Base-by-base conservation (phyloP, 2,888 invertebrate species). In the Clanis bilineata region DNA sequence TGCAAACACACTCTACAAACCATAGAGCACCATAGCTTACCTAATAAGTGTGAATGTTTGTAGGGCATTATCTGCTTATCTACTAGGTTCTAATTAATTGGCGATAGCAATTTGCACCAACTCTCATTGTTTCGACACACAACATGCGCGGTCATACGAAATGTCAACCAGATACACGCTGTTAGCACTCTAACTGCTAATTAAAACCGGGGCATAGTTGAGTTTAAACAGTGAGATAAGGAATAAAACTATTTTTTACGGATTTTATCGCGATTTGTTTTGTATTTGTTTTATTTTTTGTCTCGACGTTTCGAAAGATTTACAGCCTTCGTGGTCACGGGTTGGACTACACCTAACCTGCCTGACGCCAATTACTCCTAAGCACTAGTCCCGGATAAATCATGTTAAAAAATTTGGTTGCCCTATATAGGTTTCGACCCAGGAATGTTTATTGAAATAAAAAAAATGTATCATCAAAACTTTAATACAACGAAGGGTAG, bases 131-230 rank as follows among this genome's bases (percentile, higher is more conserved):
- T 79, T 73, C 86, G 76, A 83, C 79, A 81, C 75, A 78, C 74
- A 80, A 72, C 76, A 73, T 66, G 62, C 62, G 62, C 57, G 66
- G 68, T 83, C 87, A 86, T 79, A 85, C 83, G 72, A 89, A 89
- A 90, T 90, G 89, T 89, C 89, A 88, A 74, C 69, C 66, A 67
- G 80, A 74, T 81, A 82, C 83, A 77, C 66, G 74, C 55, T 81
- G 81, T 82, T 82, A 77, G 80, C 85, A 81, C 84, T 80, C 65
- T 64, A 66, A 66, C 66, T 62, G 72, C 83, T 88, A 88, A 88
- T 88, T 88, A 86, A 77, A 76, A 72, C 70, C 65, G 66, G 71
- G 61, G 56, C 56, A 61, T 54, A 69, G 71, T 60, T 41, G 1
- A 59, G 18, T 18, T 6, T 2, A 10, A 6, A 12, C 62, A 66